Evolutionary conservation across 2,888 invertebrate species (phyloP), one percentile per base, ranked within the genome.

Genomic region (Eristalinus aeneus): DNA sequence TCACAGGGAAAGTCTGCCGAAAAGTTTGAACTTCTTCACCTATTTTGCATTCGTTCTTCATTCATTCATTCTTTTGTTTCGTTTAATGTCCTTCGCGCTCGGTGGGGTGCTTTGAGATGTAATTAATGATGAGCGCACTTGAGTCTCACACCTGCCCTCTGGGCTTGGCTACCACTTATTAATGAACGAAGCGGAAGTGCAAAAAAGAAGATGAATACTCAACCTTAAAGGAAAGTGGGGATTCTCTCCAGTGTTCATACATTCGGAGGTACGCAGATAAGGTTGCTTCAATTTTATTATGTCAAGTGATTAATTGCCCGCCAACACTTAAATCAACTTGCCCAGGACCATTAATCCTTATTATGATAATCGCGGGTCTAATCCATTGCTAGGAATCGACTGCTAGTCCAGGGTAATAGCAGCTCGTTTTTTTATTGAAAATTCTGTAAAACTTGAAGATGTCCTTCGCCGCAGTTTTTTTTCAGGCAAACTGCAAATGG

Each of bases 321-420:
- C 63, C 68, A 68, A 63, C 46, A 12, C 56, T 80, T 74, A 68
- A 80, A 68, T 69, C 63, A 80, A 74, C 74, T 60, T 63, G 58
- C 54, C 54, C 4, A 22, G 39, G 68, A 63, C 68, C 68, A 68
- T 80, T 80, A 68, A 80, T 74, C 54, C 80, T 74, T 61, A 74
- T 80, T 80, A 80, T 74, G 56, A 74, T 80, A 80, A 80, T 74
- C 74, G 63, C 54, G 32, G 22, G 23, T 20, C 63, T 80, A 74
- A 74, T 74, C 68, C 63, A 20, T 68, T 46, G 20, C 56, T 1
- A 31, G 54, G 46, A 8, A 27, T 36, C 11, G 32, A 6, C 32
- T 11, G 31, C 32, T 56, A 27, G 9, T 12, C 6, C 56, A 16
- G 23, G 1, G 20, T 1, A 2, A 6, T 12, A 16, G 58, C 39